A percentile compares a stretch with the other conserved stretches of the same genome.
These are phyloP conservation scores for Apodemia mormo DNA, from an alignment of 2,888 invertebrate species.

Conservation along the genomic window DNA sequence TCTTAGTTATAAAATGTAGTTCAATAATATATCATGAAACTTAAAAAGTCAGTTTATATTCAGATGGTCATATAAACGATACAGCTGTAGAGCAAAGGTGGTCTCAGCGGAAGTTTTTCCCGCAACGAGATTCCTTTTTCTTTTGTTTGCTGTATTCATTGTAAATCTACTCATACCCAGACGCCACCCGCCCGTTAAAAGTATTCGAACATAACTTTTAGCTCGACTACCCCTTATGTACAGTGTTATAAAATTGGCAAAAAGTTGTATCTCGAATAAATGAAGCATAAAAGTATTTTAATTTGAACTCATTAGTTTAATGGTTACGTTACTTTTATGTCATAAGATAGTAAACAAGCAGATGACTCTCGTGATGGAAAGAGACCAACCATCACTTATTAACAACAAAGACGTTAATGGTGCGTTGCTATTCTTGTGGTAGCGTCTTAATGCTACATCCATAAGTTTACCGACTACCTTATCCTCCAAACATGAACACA, in stretches of 20 bases:
- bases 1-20: too few relatives aligned
- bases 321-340: not conserved
- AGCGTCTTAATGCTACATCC: too few relatives aligned
- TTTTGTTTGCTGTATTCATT: constrained; percentile 81
- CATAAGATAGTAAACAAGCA: too few relatives aligned
- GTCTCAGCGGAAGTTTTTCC: constrained; percentile 76
- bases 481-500: too few relatives aligned
- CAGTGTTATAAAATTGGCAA: constrained; percentile 9
- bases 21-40: not conserved
- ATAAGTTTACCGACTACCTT: too few relatives aligned
- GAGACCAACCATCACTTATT: too few relatives aligned
- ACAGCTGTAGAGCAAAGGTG: constrained; percentile 50
- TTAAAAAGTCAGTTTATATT: not conserved
- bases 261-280: not conserved
- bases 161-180: constrained; percentile 79
- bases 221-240: constrained; percentile 49
- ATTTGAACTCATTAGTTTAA: constrained; percentile 2
- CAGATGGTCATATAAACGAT: constrained; percentile 20
- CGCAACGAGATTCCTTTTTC: constrained; percentile 79
- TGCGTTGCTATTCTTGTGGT: too few relatives aligned
- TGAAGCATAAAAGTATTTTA: not conserved
- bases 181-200: constrained; percentile 63
- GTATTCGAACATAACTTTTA: constrained; percentile 79
- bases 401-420: too few relatives aligned
- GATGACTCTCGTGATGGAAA: too few relatives aligned